Conservation (phyloP, 2,113 vertebrate genomes). For the Psilopogon haemacephalus region DNA sequence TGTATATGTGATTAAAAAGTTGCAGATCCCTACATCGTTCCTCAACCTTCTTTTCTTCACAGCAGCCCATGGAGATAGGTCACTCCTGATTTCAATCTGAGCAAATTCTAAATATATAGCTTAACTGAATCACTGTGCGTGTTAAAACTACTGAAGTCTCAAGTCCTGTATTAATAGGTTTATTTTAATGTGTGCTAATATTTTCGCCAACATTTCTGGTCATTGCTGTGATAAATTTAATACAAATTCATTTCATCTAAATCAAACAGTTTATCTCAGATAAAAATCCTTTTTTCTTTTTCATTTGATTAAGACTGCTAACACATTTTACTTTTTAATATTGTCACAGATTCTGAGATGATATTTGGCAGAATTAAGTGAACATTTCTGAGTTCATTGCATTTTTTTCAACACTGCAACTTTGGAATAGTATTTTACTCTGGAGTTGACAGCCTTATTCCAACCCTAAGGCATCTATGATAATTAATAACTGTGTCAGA, state of each 20-base stretch:
- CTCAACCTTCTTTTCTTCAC: neutral
- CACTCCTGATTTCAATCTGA: too few relatives aligned
- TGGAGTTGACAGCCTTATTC: conserved; percentile 47
- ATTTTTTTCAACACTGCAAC: neutral
- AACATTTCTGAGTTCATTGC: neutral
- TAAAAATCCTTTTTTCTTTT: neutral
- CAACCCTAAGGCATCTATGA: conserved; percentile 22
- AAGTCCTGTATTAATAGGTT: neutral
- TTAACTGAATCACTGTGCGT: neutral
- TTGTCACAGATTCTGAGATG: neutral
- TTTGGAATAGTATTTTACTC: conserved; percentile 22
- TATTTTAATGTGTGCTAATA: neutral
- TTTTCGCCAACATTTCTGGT: neutral
- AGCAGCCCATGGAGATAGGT: accelerated
- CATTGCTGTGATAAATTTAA: neutral
- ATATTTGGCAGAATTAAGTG: neutral
- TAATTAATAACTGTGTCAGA: conserved; percentile 66
- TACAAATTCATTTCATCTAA: neutral
- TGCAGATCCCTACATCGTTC: neutral
- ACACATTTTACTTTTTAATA: neutral
- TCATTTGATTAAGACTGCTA: neutral
- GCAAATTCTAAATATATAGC: neutral
- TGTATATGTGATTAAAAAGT: neutral
- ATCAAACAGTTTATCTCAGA: neutral
- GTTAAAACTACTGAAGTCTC: neutral